A percentile compares a stretch with the other conserved stretches of the same genome.
These are phyloP conservation scores for Leuciscus waleckii DNA, from an alignment of 2,797 vertebrate species.

Conservation along the genomic window DNA sequence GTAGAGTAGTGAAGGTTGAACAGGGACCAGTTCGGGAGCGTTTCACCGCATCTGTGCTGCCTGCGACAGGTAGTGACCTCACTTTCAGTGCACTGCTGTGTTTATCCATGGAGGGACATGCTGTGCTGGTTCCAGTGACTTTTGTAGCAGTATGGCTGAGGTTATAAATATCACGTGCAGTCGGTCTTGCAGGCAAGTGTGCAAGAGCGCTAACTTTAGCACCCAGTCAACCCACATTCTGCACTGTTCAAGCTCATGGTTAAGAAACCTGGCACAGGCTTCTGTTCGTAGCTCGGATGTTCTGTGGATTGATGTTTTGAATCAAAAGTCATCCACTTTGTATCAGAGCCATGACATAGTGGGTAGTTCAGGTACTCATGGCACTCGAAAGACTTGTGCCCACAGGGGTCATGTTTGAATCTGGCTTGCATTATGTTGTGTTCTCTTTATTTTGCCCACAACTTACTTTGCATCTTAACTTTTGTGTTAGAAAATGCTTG, in stretches of 20 bases:
- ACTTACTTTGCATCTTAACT: background rate
- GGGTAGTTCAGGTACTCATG: background rate
- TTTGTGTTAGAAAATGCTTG: background rate
- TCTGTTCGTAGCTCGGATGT: conserved; percentile 8
- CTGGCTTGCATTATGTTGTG: background rate
- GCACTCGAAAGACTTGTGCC: background rate
- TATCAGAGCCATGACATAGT: background rate
- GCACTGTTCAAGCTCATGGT: conserved; percentile 66
- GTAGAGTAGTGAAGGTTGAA: background rate
- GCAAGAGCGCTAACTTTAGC: conserved; percentile 78
- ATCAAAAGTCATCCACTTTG: background rate
- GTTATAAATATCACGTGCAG: conserved; percentile 74
- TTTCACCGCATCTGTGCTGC: background rate
- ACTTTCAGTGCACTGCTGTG: conserved; percentile 52
- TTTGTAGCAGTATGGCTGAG: conserved; percentile 55
- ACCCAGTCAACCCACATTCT: conserved; percentile 71
- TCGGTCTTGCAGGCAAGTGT: conserved; percentile 73
- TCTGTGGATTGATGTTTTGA: background rate
- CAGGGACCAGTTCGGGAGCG: background rate
- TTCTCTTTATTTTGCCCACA: background rate
- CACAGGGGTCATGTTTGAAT: background rate
- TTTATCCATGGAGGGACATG: conserved; percentile 64
- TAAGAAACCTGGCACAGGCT: conserved; percentile 61
- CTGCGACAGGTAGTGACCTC: conserved; percentile 26
- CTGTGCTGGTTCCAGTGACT: conserved; percentile 60